Base-by-base conservation (phyloP, 1,140 invertebrate genomes). In the Caenorhabditis tropicalis region DNA sequence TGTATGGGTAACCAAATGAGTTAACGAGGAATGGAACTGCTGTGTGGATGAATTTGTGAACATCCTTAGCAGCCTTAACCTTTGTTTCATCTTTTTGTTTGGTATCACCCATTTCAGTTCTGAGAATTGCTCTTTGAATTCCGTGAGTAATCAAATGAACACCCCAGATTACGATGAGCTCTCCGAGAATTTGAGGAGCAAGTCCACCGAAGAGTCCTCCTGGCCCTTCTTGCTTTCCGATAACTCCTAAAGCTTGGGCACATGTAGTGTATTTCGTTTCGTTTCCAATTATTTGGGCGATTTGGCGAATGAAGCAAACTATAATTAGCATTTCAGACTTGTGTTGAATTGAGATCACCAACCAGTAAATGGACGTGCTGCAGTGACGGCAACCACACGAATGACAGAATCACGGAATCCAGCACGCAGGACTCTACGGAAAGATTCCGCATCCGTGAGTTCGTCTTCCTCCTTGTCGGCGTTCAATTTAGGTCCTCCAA, bases 301-400 rank as follows among this genome's bases (percentile, higher is more conserved):
- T 88, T 85, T 91, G 87, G 46, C 89, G 90, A 19, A 88, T 81
- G 85, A 90, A 87, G n/a, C 89, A 31, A 0, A 90, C 89, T 89
- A 56, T 60, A 89, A 86, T 19, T 31, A 19, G 7, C 31, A 70
- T 21, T 10, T 19, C 12, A 58, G 16, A 16, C 2, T 9, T 9
- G 5, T 27, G 19, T 19, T 27, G 0, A 0, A 56, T 56, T 12
- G 4, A 12, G 1, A 24, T 27, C 84, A 87, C 81, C 16, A 10
- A 89, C 88, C 88, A 33, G 82, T 85, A 60, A 89, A 89, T 48
- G 89, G 88, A 31, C 86, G 56, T 19, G 70, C 53, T 48, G 82
- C 79, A 79, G 89, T 82, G 27, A 85, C 80, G 0, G 83, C 88
- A 39, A 89, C 53, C 31, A 65, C 31, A 21, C 70, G 56, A n/a